phyloP scores from a whole-genome alignment of 2,888 invertebrate species.

The Standfussiana lucernea region DNA sequence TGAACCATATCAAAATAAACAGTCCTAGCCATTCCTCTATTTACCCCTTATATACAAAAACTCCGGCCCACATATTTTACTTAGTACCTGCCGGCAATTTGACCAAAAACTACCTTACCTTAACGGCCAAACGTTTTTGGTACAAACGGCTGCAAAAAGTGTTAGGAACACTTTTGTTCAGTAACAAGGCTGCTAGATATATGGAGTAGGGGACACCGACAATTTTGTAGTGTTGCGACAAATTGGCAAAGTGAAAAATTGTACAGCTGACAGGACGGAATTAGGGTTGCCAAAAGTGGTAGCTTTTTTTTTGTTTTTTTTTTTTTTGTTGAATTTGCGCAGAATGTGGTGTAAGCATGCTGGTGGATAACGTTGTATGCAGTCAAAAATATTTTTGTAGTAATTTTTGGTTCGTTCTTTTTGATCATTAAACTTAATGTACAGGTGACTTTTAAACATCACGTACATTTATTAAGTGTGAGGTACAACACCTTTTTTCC shows the following conservation, averaged over 20 bases:
- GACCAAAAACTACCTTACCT: slow-evolving; percentile 60
- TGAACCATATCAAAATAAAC: slow-evolving; percentile 1
- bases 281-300: slow-evolving; percentile 45
- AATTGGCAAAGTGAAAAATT: slow-evolving; percentile 74
- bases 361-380: neutral
- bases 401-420: neutral
- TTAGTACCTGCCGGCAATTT: slow-evolving; percentile 51
- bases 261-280: slow-evolving; percentile 45
- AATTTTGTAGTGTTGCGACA: slow-evolving; percentile 71
- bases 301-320: slow-evolving; percentile 10
- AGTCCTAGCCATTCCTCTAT: slow-evolving; percentile 2
- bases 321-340: slow-evolving; percentile 14
- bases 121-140: slow-evolving; percentile 62
- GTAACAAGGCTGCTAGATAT: slow-evolving; percentile 57
- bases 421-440: neutral
- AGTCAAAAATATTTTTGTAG: neutral
- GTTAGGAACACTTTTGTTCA: slow-evolving; percentile 62
- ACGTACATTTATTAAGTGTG: neutral
- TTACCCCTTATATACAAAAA: slow-evolving; percentile 11
- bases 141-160: slow-evolving; percentile 52
- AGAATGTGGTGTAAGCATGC: neutral
- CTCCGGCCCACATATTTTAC: slow-evolving; percentile 32
- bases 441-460: neutral
- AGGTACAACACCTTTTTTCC: neutral
- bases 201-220: slow-evolving; percentile 56